Evolutionary conservation across 1,140 invertebrate genomes (phyloP), one percentile per base, ranked within the genome.

Genomic region (Galleria mellonella): DNA sequence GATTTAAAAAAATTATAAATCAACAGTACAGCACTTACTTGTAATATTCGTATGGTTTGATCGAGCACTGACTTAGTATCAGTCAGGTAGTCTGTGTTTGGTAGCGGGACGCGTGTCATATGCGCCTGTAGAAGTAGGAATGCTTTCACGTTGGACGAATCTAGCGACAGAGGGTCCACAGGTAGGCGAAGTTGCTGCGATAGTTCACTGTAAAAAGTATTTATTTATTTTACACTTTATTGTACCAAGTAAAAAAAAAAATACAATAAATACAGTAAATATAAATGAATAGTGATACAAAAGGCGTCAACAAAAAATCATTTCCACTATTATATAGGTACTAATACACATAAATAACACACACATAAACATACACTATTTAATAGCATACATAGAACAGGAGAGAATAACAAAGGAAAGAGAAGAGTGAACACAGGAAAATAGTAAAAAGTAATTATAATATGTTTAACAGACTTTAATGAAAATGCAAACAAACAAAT

Each of bases 41-140:
- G 97, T 55, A 98, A 82, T 52, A 99, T 96, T 63, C 98, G 90
- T 10, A 99, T 94, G 15, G 96, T 91, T 76, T 99, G 97, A 87
- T 99, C 98, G 13, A 99, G 86, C 0, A 99, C 97, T 12, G 96
- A 97, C 86, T 99, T 99, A 0, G 96, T 91, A 87, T 99, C 98
- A 0, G 98, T 99, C 33, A 92, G 87, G 79, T 99, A 99, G 87
- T 99, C 98, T 4, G 96, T 91, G 65, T 92, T 94, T 0, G 97
- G 97, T 27, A 99, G 76, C 32, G 88, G 82, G 5, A 94, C 62
- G 36, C 94, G 90, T 10, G 91, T 91, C 71, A 99, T 94, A 83
- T 99, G 97, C 6, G 96, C 94, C 88, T 99, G 97, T 2, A 99
- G 89, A 17, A 99, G 87, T 0, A 99, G 83, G 84, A 96, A 93